Conservation (phyloP, 2,797 vertebrate genomes). For the Psittacula derbiana region DNA sequence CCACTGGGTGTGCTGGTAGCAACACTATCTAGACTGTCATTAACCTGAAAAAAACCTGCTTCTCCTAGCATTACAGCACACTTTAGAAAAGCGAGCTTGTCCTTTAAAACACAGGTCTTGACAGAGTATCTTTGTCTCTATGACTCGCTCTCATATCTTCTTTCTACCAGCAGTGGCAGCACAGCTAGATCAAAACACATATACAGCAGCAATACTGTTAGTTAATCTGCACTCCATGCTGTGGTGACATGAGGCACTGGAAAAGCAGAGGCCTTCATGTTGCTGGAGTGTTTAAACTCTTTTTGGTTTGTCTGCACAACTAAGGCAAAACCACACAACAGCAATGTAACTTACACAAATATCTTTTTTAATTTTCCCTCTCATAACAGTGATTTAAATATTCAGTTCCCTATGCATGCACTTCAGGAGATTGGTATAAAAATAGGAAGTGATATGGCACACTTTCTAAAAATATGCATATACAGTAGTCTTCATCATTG, state of each 20-base stretch:
- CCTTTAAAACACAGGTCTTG: background rate
- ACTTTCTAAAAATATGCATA: background rate
- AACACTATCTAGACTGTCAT: background rate
- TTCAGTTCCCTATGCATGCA: background rate
- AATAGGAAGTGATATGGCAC: constrained; percentile 18
- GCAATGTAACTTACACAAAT: background rate
- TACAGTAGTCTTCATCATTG: background rate
- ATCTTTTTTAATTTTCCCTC: fast-evolving
- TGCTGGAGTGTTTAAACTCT: background rate
- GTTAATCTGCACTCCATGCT: background rate
- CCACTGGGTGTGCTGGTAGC: background rate
- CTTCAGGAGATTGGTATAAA: constrained; percentile 19
- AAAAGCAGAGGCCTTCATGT: background rate
- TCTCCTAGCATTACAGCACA: background rate
- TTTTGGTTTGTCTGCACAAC: background rate
- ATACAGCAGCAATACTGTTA: background rate
- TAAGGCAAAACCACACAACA: background rate
- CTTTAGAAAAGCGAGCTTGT: background rate
- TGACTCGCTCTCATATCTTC: background rate
- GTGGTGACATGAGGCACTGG: background rate
- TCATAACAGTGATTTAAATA: background rate
- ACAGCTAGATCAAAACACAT: background rate
- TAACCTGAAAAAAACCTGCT: background rate
- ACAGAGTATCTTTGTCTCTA: background rate
- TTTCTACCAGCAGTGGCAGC: background rate